Evolutionary conservation across 2,113 vertebrate genomes (phyloP).

Genomic region (Bubo scandiacus): DNA sequence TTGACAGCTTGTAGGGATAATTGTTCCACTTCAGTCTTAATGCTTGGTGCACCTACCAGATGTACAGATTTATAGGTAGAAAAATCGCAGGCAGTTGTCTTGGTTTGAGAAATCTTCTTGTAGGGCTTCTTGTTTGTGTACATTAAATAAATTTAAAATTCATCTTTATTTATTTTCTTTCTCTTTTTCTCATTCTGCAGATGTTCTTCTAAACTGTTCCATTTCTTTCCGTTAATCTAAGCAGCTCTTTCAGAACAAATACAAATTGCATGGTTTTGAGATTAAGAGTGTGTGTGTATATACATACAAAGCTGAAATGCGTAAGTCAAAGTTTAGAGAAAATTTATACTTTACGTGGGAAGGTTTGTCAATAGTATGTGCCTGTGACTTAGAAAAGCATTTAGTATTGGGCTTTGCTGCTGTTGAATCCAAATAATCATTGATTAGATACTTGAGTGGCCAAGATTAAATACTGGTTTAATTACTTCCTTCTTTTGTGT

Average conservation of each 20-base stretch:
- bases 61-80: too few species aligned
- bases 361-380: neutral
- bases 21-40: neutral
- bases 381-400: neutral
- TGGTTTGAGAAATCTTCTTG: neutral
- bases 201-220: neutral
- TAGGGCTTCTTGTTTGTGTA: neutral
- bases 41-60: neutral
- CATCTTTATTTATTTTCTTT: neutral
- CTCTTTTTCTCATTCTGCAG: neutral
- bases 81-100: neutral
- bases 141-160: neutral
- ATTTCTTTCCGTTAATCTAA: neutral
- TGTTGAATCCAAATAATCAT: neutral
- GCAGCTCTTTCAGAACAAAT: neutral
- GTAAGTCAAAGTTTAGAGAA: neutral
- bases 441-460: neutral
- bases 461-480: neutral
- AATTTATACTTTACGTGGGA: neutral
- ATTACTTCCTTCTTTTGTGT: slow-evolving; percentile 34
- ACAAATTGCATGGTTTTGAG: neutral
- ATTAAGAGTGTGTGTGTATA: neutral
- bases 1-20: neutral
- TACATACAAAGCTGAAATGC: neutral
- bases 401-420: neutral